These are phyloP conservation scores for Melanotus villosus DNA, from an alignment of 2,888 invertebrate species.

Conservation along the genomic window DNA sequence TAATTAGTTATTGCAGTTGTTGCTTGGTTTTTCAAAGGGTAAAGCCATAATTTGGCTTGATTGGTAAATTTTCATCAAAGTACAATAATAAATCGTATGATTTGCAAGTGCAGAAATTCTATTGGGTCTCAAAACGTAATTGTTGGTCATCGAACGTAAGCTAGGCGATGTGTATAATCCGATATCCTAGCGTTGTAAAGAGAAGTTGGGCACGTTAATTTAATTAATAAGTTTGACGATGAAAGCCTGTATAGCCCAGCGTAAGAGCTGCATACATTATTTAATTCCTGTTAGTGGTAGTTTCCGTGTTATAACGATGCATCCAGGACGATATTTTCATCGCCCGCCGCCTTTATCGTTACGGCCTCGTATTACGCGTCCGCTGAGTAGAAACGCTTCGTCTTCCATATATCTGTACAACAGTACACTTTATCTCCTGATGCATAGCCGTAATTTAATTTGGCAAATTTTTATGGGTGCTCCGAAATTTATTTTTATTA, in stretches of 20 bases:
- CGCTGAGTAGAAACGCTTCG: conserved; percentile 16
- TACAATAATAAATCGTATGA: too few relatives aligned
- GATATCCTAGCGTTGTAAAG: neutral
- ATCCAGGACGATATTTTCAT: conserved; percentile 37
- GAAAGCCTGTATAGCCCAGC: conserved; percentile 42
- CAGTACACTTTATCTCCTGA: conserved; percentile 46
- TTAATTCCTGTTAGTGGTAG: conserved; percentile 50
- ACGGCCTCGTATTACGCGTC: conserved; percentile 14
- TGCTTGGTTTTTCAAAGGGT: too few relatives aligned
- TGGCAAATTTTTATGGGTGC: conserved; percentile 49
- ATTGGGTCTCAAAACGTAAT: too few relatives aligned
- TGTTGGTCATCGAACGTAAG: too few relatives aligned
- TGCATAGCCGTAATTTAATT: conserved; percentile 51
- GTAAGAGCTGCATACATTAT: conserved; percentile 54
- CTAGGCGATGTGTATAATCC: neutral
- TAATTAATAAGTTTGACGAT: conserved; percentile 51
- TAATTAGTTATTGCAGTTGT: too few relatives aligned
- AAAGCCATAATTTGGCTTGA: too few relatives aligned
- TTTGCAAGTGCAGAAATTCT: too few relatives aligned
- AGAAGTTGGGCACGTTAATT: conserved; percentile 53
- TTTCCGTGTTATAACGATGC: conserved; percentile 37
- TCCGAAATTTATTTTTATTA: conserved; percentile 43
- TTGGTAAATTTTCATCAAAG: too few relatives aligned
- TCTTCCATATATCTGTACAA: conserved; percentile 39
- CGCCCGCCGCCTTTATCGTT: conserved; percentile 40